phyloP scores from a whole-genome alignment of 2,113 vertebrate genomes.

The Polypterus senegalus region DNA sequence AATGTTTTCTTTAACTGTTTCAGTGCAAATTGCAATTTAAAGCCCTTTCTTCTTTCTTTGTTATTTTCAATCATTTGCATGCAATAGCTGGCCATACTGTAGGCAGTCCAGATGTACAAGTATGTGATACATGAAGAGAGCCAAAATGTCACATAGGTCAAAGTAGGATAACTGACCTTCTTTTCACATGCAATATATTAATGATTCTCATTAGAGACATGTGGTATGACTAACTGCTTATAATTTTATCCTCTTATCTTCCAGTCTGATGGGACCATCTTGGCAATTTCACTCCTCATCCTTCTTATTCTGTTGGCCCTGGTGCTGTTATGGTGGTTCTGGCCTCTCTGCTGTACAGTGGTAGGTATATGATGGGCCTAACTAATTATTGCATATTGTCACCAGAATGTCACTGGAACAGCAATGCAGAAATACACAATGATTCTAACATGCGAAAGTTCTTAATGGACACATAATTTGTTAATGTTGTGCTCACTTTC shows the following conservation, averaged over 20 bases:
- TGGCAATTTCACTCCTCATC: constrained; percentile 84
- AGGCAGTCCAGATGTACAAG: too few relatives aligned
- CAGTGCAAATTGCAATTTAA: too few relatives aligned
- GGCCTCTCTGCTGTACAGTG: constrained; percentile 97
- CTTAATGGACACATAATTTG: background rate
- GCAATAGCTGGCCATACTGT: too few relatives aligned
- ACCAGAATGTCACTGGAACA: too few relatives aligned
- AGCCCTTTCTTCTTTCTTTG: too few relatives aligned
- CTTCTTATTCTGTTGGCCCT: constrained; percentile 76
- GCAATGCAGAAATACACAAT: too few relatives aligned
- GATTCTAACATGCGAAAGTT: background rate
- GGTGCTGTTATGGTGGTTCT: constrained; percentile 96
- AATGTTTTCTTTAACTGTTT: too few relatives aligned
- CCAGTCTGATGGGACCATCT: constrained; percentile 88
- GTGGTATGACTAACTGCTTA: background rate
- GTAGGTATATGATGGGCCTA: constrained; percentile 50
- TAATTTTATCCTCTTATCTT: constrained; percentile 24
- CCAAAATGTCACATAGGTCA: background rate
- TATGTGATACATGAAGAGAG: background rate
- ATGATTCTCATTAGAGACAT: background rate
- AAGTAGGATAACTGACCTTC: too few relatives aligned
- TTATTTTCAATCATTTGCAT: too few relatives aligned
- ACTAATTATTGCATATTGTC: too few relatives aligned
- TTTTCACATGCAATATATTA: too few relatives aligned
- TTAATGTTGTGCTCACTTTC: background rate